Evolutionary conservation across 2,888 invertebrate genomes (phyloP), one percentile per base, ranked within the genome.

Genomic region (Theretra japonica): DNA sequence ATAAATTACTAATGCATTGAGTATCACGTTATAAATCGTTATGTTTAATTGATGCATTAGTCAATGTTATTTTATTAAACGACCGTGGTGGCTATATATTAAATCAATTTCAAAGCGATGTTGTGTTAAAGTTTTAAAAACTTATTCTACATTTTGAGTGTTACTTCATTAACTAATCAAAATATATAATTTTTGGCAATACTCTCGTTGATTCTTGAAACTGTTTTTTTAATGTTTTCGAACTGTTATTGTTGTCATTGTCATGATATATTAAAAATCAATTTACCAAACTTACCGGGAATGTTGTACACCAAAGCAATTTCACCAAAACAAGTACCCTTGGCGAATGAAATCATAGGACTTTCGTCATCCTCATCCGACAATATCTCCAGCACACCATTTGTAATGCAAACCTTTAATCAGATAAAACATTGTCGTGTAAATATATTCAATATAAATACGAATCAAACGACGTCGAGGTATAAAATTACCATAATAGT

Each of bases 321-420:
- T 90, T 95, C 95, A 4, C 95, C 95, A 74, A 95, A 90, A 79
- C 94, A 94, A 8, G 95, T 94, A 4, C 95, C 95, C 75, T 93
- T 91, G 28, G 88, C 86, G 76, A 95, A 93, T 19, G 95, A 94
- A 77, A 95, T 93, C 89, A 95, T 94, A 11, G 95, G 94, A 74
- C 94, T 95, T 82, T 93, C 92, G 74, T 95, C 93, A 72, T 95
- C 95, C 89, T 95, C 95, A 75, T 94, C 94, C 0, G 95, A 95
- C 58, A 95, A 82, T 60, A 95, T 83, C 79, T 95, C 94, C 72
- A 95, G 79, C 25, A 93, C 93, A 17, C 95, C 95, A 78, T 83
- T 92, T 19, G 93, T 92, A 41, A 95, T 84, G 80, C 95, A 95
- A 72, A 95, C 86, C 95, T 95, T 50, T 58, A 78, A 73, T 60